A percentile compares a stretch with the other conserved stretches of the same genome.
Conservation (phyloP, 2,888 invertebrate genomes). For the Lycaena phlaeas region DNA sequence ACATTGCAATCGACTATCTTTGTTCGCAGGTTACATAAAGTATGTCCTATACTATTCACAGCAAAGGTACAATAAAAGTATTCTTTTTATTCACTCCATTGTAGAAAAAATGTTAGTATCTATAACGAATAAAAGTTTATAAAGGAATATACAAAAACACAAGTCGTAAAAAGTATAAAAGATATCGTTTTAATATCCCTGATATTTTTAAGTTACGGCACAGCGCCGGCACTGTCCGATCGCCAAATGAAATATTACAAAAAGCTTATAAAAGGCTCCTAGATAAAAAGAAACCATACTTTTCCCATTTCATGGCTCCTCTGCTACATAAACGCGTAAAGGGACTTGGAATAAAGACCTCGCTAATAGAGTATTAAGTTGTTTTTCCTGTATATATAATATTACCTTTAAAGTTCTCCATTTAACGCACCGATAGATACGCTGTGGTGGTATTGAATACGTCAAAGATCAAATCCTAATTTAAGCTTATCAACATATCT, state of each 20-base stretch:
- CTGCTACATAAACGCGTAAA: constrained; percentile 18
- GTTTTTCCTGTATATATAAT: too few species aligned
- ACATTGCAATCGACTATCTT: too few species aligned
- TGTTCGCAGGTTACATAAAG: background rate
- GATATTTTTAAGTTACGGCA: constrained; percentile 18
- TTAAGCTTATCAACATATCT: too few species aligned
- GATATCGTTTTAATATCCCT: constrained; percentile 16
- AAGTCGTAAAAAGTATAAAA: constrained; percentile 14
- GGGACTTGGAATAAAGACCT: constrained; percentile 17
- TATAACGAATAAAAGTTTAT: constrained; percentile 11
- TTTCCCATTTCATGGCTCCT: constrained; percentile 15
- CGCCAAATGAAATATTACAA: constrained; percentile 20
- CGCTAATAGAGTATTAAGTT: background rate
- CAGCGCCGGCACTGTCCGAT: constrained; percentile 12
- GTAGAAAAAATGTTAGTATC: constrained; percentile 6
- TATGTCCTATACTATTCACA: constrained; percentile 1
- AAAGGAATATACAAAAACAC: constrained; percentile 10
- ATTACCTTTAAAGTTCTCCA: too few species aligned
- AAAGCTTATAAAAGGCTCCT: constrained; percentile 20
- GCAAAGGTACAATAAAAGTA: constrained; percentile 8
- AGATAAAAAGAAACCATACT: constrained; percentile 16
- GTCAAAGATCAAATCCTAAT: too few species aligned
- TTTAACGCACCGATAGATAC: too few species aligned
- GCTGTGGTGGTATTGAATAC: too few species aligned
- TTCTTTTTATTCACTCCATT: constrained; percentile 9